Percentiles rank a stretch among this genome's conserved stretches.
phyloP scores from a whole-genome alignment of 2,888 invertebrate genomes.

The Eueremaeus valkanovi region DNA sequence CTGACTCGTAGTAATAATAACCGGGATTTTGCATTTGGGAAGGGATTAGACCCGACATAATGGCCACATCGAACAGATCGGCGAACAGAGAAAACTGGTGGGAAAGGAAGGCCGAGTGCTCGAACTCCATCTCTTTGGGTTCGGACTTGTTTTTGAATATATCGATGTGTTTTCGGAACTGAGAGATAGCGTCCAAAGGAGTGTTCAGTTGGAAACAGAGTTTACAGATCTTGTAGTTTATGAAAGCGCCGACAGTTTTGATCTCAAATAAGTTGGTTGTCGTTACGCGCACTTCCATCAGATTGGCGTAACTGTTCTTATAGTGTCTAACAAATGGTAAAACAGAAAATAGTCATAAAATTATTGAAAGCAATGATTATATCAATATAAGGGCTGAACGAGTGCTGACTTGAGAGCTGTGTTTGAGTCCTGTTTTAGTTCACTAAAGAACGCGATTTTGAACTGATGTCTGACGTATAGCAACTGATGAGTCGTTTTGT shows the following conservation, averaged over 20 bases:
- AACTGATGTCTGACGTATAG: conserved; percentile 93
- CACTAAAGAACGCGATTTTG: conserved; percentile 91
- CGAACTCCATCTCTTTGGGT: conserved; percentile 78
- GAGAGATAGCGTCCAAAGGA: conserved; percentile 89
- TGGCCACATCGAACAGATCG: conserved; percentile 92
- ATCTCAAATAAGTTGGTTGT: conserved; percentile 90
- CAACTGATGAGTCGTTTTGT: conserved; percentile 83
- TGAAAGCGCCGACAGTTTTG: conserved; percentile 86
- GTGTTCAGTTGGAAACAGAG: conserved; percentile 81
- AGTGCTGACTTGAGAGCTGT: conserved; percentile 64
- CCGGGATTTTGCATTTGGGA: conserved; percentile 96
- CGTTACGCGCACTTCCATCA: conserved; percentile 79
- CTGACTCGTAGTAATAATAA: conserved; percentile 90
- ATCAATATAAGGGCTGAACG: no score
- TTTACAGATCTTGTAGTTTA: conserved; percentile 91
- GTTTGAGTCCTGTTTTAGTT: conserved; percentile 81
- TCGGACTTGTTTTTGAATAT: conserved; percentile 72
- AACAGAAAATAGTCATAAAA: no score
- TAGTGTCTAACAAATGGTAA: no score
- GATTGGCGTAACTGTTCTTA: conserved; percentile 78
- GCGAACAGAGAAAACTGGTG: conserved; percentile 75
- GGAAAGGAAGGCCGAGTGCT: conserved; percentile 92
- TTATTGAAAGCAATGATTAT: no score
- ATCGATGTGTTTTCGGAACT: conserved; percentile 86
- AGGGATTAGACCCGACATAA: conserved; percentile 81